Conservation (phyloP, 2,797 vertebrate species). For the Cephalopachus bancanus region DNA sequence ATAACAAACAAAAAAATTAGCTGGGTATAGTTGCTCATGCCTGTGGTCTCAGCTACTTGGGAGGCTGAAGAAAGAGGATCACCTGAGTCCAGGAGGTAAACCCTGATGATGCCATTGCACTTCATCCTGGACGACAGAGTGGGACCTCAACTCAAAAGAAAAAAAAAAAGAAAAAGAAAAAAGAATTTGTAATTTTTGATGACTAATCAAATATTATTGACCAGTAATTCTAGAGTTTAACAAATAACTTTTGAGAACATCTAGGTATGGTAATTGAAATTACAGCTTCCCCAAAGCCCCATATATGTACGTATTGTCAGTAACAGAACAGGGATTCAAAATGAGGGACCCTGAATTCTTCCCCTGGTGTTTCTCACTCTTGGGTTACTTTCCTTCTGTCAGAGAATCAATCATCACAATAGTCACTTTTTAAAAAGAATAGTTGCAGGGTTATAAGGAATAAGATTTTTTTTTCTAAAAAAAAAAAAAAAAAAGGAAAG, state of each 20-base stretch:
- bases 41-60: too few species aligned
- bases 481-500: neutral
- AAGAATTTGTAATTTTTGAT: neutral
- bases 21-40: too few species aligned
- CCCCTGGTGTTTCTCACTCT: neutral
- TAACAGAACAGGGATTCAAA: neutral
- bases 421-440: neutral
- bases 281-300: neutral
- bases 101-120: too few species aligned
- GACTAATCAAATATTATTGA: slow-evolving; percentile 6
- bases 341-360: neutral
- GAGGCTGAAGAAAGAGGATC: too few species aligned
- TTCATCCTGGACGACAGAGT: too few species aligned
- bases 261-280: neutral
- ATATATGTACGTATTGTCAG: neutral
- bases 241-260: neutral
- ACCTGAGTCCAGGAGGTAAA: too few species aligned
- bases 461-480: neutral
- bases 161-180: too few species aligned
- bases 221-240: neutral
- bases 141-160: too few species aligned
- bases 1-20: too few species aligned
- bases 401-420: neutral
- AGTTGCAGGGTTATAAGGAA: neutral
- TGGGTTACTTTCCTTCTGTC: neutral